Evolutionary conservation across 2,113 vertebrate genomes (phyloP), one percentile per base, ranked within the genome.

Genomic region (Castor canadensis): DNA sequence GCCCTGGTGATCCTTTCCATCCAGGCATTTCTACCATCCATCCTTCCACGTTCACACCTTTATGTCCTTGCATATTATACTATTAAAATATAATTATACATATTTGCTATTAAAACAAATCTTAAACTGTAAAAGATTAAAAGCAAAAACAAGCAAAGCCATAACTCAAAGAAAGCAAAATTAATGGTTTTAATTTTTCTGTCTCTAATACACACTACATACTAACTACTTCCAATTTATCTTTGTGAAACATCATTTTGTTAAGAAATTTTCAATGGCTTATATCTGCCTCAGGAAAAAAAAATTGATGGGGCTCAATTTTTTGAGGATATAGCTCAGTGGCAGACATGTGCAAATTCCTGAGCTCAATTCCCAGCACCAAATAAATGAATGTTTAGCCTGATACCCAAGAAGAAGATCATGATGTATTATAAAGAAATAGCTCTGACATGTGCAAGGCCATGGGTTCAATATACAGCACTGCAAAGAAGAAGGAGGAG

Each of bases 191-290:
- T 64, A 0, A 83, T 77, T 83, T 32, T 77, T 62, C 13, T 54
- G 5, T 91, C 38, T 13, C 24, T 88, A 71, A 62, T 22, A 62
- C 0, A 52, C 17, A 47, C 43, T 81, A 62, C 10, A 47, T 35
- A 75, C 19, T 69, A 60, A 84, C 26, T 87, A 86, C 43, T 86
- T 17, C 12, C 22, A 80, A n/a, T 60, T 91, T 82, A 75, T 69
- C 91, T 49, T 73, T 54, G 20, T 87, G 85, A 94, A 81, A 75
- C 58, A 58, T 1, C 0, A 6, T 95, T 86, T 73, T 56, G 11
- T 80, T 89, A 89, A 80, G 54, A 93, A 85, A 85, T 43, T 24
- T 38, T 66, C 72, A 58, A 32, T 45, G 67, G 11, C n/a, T 96
- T 81, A 58, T 60, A 30, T 82, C 54, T 91, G 67, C 5, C n/a